Evolutionary conservation across 2,113 vertebrate species (phyloP), one percentile per base, ranked within the genome.

Genomic region (Azemiops feae): DNA sequence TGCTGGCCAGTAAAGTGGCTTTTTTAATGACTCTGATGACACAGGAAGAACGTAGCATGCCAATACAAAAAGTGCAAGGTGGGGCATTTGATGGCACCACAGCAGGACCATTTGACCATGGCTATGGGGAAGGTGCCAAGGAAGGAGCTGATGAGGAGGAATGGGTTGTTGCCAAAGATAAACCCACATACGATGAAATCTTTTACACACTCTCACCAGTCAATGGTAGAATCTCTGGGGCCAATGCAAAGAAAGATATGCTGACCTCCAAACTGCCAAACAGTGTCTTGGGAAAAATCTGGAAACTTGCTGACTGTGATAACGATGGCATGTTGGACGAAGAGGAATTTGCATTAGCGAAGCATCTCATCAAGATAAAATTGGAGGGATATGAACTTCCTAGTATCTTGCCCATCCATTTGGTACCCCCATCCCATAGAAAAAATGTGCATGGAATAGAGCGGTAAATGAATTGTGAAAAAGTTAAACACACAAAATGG

Each of bases 171-270:
- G 98, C 97, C 96, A 99, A 98, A 22, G 99, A 99, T 96, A 99
- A 99, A 95, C 99, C 98, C 47, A 96, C 97, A 87, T 99, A 99
- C 0, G 99, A 99, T n/a, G 99, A 99, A 98, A 98, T 99, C 96
- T 99, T 99, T 97, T 99, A 99, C 93, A 99, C 98, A 3, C 97
- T 99, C 81, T 99, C 98, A 52, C 99, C 99, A 6, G 54, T 99
- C 96, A 99, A 99, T 0, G 99, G 99, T 86, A 99, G 99, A 97
- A 98, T 99, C 96, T 98, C 98, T 0, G 99, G 99, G 0, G 98
- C 98, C 97, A 99, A 98, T 0, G 99, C 99, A 94, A 99, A 99
- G 97, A 99, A 98, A 95, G 99, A 99, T 97, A 99, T 99, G 99
- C 98, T 99, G 97, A 99, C 97, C 97, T 99, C 99, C 60, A 99